phyloP scores from a whole-genome alignment of 2,113 vertebrate species.

The Rutilus rutilus region DNA sequence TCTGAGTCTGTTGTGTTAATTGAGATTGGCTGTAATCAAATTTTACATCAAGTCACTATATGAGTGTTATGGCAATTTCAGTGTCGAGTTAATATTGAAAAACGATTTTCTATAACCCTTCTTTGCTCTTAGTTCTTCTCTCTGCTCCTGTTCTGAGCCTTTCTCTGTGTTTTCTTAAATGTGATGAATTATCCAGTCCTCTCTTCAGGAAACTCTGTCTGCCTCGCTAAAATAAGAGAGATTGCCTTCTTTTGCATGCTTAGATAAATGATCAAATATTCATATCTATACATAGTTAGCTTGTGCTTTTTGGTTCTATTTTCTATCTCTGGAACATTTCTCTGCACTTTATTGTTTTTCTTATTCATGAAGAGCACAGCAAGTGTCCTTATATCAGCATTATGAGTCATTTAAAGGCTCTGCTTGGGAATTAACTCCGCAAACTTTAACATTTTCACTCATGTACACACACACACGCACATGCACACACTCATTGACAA shows the following conservation, averaged over 20 bases:
- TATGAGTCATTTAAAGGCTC: slow-evolving; percentile 70
- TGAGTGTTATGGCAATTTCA: slow-evolving; percentile 7
- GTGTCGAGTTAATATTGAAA: slow-evolving; percentile 30
- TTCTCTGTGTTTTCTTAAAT: slow-evolving; percentile 52
- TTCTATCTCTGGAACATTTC: slow-evolving; percentile 74
- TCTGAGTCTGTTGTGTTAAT: slow-evolving; percentile 39
- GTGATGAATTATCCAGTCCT: slow-evolving; percentile 59
- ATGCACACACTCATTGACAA: slow-evolving; percentile 20
- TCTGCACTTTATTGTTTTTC: slow-evolving; percentile 79
- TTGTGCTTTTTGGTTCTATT: slow-evolving; percentile 53
- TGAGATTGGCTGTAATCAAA: slow-evolving; percentile 38
- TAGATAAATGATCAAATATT: slow-evolving; percentile 78
- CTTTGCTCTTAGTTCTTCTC: background rate
- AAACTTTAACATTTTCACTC: slow-evolving; percentile 27
- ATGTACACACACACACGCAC: slow-evolving; percentile 47
- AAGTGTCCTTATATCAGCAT: slow-evolving; percentile 63
- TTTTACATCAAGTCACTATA: slow-evolving; percentile 16
- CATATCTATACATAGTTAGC: slow-evolving; percentile 69
- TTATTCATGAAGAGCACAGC: slow-evolving; percentile 77
- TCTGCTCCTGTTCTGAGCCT: slow-evolving; percentile 11
- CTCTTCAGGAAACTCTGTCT: slow-evolving; percentile 54
- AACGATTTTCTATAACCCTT: slow-evolving; percentile 13
- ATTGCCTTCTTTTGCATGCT: slow-evolving; percentile 60
- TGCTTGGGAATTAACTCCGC: slow-evolving; percentile 51
- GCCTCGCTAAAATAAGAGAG: slow-evolving; percentile 55